Percentiles rank a stretch among this genome's conserved stretches.
phyloP scores from a whole-genome alignment of 2,797 vertebrate species.

The Remorina albescens region DNA sequence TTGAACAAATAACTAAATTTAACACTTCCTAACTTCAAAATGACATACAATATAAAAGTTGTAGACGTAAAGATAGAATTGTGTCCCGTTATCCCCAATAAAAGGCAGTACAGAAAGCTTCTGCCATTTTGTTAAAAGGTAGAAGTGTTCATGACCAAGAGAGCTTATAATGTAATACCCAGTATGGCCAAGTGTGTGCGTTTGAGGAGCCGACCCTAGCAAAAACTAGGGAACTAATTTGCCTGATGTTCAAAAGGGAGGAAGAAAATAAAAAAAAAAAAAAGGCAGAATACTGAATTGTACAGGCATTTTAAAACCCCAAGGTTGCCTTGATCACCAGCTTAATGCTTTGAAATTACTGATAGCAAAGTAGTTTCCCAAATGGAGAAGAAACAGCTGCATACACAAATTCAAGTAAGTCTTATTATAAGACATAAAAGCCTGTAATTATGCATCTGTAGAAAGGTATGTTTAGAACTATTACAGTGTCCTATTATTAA shows the following conservation, averaged over 20 bases:
- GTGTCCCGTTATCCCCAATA: conserved; percentile 54
- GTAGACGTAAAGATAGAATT: conserved; percentile 56
- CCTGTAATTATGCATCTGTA: conserved; percentile 81
- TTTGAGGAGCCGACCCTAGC: conserved; percentile 73
- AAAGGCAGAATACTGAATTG: conserved; percentile 84
- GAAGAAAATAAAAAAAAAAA: too few species aligned
- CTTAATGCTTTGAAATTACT: conserved; percentile 80
- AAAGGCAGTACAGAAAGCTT: conserved; percentile 75
- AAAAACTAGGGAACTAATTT: conserved; percentile 69
- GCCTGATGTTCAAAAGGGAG: conserved; percentile 52
- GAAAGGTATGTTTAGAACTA: conserved; percentile 78
- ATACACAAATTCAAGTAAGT: conserved; percentile 88
- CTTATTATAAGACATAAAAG: conserved; percentile 91
- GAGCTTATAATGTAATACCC: conserved; percentile 63
- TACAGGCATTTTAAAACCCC: conserved; percentile 77
- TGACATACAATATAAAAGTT: conserved; percentile 63
- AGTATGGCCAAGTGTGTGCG: conserved; percentile 72
- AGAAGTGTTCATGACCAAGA: conserved; percentile 79
- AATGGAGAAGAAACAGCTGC: conserved; percentile 84
- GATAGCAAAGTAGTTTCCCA: conserved; percentile 81
- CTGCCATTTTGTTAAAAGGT: conserved; percentile 65
- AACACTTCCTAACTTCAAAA: conserved; percentile 70
- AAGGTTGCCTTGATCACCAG: conserved; percentile 80
- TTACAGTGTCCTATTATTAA: conserved; percentile 86
- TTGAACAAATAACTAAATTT: conserved; percentile 57